These are phyloP conservation scores for Umimayanthus chanpuru DNA, from an alignment of 92 coral and sea anemone genomes.

Conservation along the genomic window DNA sequence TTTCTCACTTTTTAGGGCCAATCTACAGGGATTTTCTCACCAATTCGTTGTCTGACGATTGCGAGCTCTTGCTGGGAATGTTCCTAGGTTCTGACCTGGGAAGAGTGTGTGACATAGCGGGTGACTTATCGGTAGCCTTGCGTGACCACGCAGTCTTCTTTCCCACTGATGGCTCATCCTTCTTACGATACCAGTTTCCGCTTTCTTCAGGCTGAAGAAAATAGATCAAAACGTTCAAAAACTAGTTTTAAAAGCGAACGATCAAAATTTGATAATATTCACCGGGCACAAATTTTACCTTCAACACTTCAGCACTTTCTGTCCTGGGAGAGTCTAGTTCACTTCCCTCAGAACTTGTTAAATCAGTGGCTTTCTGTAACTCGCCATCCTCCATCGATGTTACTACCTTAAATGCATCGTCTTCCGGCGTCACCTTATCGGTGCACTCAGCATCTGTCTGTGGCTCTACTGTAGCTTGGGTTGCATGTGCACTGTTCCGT, in stretches of 20 bases:
- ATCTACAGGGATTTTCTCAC: neutral
- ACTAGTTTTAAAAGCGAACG: neutral
- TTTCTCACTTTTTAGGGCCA: too few relatives aligned
- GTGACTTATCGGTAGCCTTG: neutral
- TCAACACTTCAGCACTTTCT: neutral
- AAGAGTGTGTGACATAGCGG: neutral
- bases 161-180: neutral
- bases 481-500: neutral
- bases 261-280: neutral
- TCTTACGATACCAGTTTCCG: constrained; percentile 34
- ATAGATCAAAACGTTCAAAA: neutral
- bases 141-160: neutral
- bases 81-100: neutral
- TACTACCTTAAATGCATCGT: neutral
- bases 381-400: neutral
- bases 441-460: neutral
- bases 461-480: neutral
- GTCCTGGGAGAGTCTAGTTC: constrained; percentile 12
- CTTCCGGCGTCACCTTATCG: neutral
- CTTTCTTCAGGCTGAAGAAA: constrained; percentile 9
- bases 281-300: neutral
- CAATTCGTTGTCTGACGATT: neutral
- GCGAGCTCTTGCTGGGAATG: neutral
- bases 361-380: neutral
- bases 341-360: constrained; percentile 29